Percentiles rank a stretch among this genome's conserved stretches.
These are phyloP conservation scores for Drosophila azteca DNA, from an alignment of 1,140 invertebrate genomes.

Conservation along the genomic window DNA sequence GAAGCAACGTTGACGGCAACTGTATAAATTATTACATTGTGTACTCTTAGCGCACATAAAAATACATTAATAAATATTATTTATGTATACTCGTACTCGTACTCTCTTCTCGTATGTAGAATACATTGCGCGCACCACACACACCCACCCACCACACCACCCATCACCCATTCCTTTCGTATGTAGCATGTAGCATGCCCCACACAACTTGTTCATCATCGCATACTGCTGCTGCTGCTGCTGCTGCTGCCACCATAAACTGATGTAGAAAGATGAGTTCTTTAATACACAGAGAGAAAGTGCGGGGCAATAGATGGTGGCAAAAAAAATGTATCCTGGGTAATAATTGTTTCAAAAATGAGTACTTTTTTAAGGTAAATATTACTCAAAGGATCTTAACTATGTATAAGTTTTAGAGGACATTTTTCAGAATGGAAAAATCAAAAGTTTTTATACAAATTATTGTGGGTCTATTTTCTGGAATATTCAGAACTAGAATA, in stretches of 20 bases:
- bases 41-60: slow-evolving; percentile 82
- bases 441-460: too few relatives aligned
- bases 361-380: too few relatives aligned
- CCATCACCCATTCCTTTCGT: slow-evolving; percentile 22
- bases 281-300: slow-evolving; percentile 54
- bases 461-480: too few relatives aligned
- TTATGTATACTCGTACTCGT: slow-evolving; percentile 65
- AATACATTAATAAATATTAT: slow-evolving; percentile 83
- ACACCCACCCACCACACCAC: too few relatives aligned
- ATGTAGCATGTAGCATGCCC: slow-evolving; percentile 32
- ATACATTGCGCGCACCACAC: slow-evolving; percentile 23
- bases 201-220: slow-evolving; percentile 47
- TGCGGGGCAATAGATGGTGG: background rate
- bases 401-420: too few relatives aligned
- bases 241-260: slow-evolving; percentile 32
- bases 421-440: too few relatives aligned
- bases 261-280: slow-evolving; percentile 49
- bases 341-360: background rate
- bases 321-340: background rate
- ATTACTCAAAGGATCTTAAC: too few relatives aligned
- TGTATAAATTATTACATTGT: slow-evolving; percentile 82
- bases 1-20: slow-evolving; percentile 68
- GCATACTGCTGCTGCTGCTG: slow-evolving; percentile 12
- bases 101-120: slow-evolving; percentile 34
- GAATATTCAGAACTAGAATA: too few relatives aligned